Base-by-base conservation (phyloP, 2,113 vertebrate genomes). In the Prinia subflava region DNA sequence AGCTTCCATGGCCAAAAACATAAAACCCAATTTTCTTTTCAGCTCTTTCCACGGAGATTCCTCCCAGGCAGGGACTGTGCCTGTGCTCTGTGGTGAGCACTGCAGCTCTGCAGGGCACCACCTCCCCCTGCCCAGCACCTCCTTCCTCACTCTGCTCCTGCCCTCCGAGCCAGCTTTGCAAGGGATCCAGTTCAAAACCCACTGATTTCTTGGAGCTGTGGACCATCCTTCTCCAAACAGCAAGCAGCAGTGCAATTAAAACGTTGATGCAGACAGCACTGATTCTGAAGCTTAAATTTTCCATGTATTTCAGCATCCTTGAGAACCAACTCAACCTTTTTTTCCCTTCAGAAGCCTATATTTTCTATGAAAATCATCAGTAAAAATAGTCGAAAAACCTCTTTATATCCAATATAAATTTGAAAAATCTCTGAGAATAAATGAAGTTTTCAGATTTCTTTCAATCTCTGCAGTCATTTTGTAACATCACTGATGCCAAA, bases 101-200 rank as follows among this genome's bases (percentile, higher is more conserved):
- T 4, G 3, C 37, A 22, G 0, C 10, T 46, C 59, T 53, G 15
- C 11, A 7, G 1, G 7, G 60, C 15, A 8, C 25, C 28, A 4
- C 12, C 10, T 24, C 12, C 37, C 63, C 56, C 31, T 64, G 53
- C 27, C 44, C 56, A 35, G 10, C 50, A 73, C 8, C 57, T 24
- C 10, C 50, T 87, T 24, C 10, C 50, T 87, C n/a, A 8, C 30
- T 70, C 63, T 71, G 57, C 44, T 75, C 13, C 80, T 70, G 28
- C 64, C 22, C 19, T 30, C 23, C 2, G 0, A 11, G 8, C 35
- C 78, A 73, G 41, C 18, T 8, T 9, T 15, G n/a, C 28, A 28
- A 23, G 5, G 47, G 11, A 15, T 11, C 11, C 2, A 3, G 27
- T 6, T 16, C 11, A 4, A n/a, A 44, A 22, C 31, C 44, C 28